Evolutionary conservation across 1,140 invertebrate species (phyloP).

Genomic region (Heterodera carotae): DNA sequence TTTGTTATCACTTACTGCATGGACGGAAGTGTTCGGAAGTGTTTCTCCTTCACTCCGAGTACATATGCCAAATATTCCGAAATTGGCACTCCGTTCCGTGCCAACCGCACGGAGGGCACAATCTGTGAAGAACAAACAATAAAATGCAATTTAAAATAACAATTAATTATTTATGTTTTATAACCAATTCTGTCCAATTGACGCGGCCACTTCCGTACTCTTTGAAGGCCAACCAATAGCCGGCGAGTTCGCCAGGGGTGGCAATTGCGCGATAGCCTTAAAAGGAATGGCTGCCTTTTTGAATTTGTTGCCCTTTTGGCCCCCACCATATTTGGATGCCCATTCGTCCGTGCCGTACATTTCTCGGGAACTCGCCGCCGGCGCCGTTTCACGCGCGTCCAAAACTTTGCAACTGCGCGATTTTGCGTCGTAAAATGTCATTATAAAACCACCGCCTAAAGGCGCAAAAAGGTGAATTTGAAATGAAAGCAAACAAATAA

Average conservation of each 20-base stretch:
- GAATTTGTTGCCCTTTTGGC: not conserved
- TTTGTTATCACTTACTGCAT: slow-evolving; percentile 49
- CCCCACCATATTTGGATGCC: slow-evolving; percentile 67
- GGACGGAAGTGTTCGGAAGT: slow-evolving; percentile 57
- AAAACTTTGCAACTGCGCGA: slow-evolving; percentile 67
- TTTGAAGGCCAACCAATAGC: slow-evolving; percentile 81
- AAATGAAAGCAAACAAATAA: slow-evolving; percentile 1
- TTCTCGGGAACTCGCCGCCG: slow-evolving; percentile 71
- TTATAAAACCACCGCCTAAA: slow-evolving; percentile 81
- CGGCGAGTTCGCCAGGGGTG: slow-evolving; percentile 85
- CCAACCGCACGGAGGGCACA: slow-evolving; percentile 76
- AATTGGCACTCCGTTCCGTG: slow-evolving; percentile 69
- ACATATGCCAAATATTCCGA: slow-evolving; percentile 62
- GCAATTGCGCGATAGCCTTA: slow-evolving; percentile 77
- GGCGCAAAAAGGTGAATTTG: slow-evolving; percentile 70
- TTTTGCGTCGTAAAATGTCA: slow-evolving; percentile 75
- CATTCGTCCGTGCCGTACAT: slow-evolving; percentile 74
- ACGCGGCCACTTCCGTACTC: slow-evolving; percentile 75
- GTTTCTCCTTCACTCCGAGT: slow-evolving; percentile 60
- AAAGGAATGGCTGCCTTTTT: slow-evolving; percentile 16
- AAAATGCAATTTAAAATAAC: not conserved
- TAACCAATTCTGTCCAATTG: slow-evolving; percentile 79
- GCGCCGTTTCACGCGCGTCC: slow-evolving; percentile 81
- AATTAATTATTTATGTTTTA: slow-evolving; percentile 57
- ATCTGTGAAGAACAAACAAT: not conserved